Evolutionary conservation across 2,888 invertebrate genomes (phyloP), one percentile per base, ranked within the genome.

Genomic region (Cephus rjabovi): DNA sequence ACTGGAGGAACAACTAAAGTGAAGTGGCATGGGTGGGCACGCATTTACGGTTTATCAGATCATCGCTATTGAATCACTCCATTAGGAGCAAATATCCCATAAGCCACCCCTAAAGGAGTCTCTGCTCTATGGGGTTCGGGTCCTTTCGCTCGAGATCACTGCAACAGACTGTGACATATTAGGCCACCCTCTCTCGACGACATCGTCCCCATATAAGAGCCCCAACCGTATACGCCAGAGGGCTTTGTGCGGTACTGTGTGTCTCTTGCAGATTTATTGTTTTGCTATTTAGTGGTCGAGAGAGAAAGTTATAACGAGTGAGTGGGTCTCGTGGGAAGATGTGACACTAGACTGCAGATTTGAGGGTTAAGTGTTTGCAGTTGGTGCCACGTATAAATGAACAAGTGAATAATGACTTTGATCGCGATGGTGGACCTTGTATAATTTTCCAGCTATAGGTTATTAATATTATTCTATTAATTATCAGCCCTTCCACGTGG

Each of bases 121-220:
- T 56, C 73, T 77, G 79, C 77, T 76, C 77, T 76, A 77, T 56
- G 75, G 75, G 77, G 75, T 80, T 76, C 77, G 78, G 81, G 75
- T 76, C 81, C 76, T 73, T 81, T 80, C 83, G 80, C 79, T 86
- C 81, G 86, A 88, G 85, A 88, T 87, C 86, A 84, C 90, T 91
- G 91, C 91, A 90, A 89, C 91, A 88, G 91, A 91, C 91, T 91
- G 90, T 91, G 91, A 91, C 91, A 88, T 91, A 91, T 91, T 91
- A 91, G 89, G 87, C 89, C 87, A 87, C 89, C 91, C 91, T 89
- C 88, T 81, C 83, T 86, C 86, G 86, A 85, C 87, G 88, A 88
- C 88, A 88, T 88, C 86, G 86, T 83, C 83, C 81, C 79, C 78
- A 76, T 69, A 83, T 87, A 87, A 88, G 88, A 89, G 89, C 84